These are phyloP conservation scores for Semicossyphus pulcher DNA, from an alignment of 2,113 vertebrate genomes.

Conservation along the genomic window DNA sequence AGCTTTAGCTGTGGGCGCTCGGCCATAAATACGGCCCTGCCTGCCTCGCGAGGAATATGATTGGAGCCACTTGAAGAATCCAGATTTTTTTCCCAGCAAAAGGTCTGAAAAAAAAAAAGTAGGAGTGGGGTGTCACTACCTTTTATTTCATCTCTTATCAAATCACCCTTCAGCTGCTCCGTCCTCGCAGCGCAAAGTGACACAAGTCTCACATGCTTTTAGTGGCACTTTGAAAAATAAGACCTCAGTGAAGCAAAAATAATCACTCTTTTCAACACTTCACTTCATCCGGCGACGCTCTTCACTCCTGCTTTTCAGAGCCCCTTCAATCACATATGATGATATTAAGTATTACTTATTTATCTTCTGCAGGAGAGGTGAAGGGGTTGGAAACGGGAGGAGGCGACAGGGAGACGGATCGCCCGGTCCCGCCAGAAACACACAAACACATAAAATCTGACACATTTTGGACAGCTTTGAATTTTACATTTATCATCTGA, in stretches of 20 bases:
- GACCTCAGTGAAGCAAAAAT: slow-evolving; percentile 82
- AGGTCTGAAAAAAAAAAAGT: slow-evolving; percentile 49
- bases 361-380: slow-evolving; percentile 65
- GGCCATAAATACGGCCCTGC: slow-evolving; percentile 77
- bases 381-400: slow-evolving; percentile 47
- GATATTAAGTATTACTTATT: slow-evolving; percentile 82
- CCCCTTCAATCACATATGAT: slow-evolving; percentile 72
- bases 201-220: slow-evolving; percentile 82
- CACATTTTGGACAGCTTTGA: slow-evolving; percentile 64
- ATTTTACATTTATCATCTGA: slow-evolving; percentile 57
- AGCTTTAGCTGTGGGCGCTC: slow-evolving; percentile 79
- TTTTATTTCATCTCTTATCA: slow-evolving; percentile 77
- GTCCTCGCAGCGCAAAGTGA: slow-evolving; percentile 68
- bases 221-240: slow-evolving; percentile 83
- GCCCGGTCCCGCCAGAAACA: slow-evolving; percentile 23
- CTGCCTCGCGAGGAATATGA: slow-evolving; percentile 59
- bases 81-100: slow-evolving; percentile 63
- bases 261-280: slow-evolving; percentile 81
- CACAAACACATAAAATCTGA: slow-evolving; percentile 4
- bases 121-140: slow-evolving; percentile 47
- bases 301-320: slow-evolving; percentile 65
- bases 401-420: slow-evolving; percentile 51
- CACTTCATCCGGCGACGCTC: slow-evolving; percentile 74
- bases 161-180: slow-evolving; percentile 66
- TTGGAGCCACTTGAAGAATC: slow-evolving; percentile 65